Conservation (phyloP, 1,140 invertebrate species). For the Halesus radiatus region DNA sequence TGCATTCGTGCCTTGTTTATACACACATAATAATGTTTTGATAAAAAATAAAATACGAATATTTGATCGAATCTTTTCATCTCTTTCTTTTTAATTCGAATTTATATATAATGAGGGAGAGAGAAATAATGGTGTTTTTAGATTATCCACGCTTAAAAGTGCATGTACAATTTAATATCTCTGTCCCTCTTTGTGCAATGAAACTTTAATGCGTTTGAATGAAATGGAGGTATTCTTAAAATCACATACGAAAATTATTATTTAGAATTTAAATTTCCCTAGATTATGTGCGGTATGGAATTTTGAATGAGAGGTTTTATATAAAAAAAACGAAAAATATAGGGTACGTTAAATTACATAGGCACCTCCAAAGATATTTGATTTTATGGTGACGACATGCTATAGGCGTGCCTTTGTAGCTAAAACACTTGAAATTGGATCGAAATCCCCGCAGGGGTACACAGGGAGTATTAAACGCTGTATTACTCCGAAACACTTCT, state of each 20-base stretch:
- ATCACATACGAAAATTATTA: neutral
- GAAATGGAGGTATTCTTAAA: neutral
- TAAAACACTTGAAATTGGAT: no score
- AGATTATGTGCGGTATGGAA: no score
- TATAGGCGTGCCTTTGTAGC: no score
- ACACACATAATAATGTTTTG: slow-evolving; percentile 19
- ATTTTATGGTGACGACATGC: no score
- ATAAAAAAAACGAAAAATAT: no score
- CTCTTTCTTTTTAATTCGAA: neutral
- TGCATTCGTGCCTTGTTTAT: neutral
- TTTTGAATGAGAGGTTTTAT: no score
- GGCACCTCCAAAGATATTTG: no score
- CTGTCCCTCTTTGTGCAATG: neutral
- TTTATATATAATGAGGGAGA: neutral
- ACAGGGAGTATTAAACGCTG: no score
- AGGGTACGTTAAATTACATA: no score
- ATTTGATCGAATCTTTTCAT: neutral
- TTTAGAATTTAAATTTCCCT: neutral
- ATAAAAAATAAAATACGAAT: slow-evolving; percentile 9
- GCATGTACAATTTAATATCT: neutral
- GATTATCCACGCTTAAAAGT: slow-evolving; percentile 4
- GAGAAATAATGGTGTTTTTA: slow-evolving; percentile 8
- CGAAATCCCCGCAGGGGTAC: no score
- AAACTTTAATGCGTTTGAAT: neutral
- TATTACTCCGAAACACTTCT: no score